Evolutionary conservation across 2,888 invertebrate genomes (phyloP), one percentile per base, ranked within the genome.

Genomic region (Acleris holmiana): DNA sequence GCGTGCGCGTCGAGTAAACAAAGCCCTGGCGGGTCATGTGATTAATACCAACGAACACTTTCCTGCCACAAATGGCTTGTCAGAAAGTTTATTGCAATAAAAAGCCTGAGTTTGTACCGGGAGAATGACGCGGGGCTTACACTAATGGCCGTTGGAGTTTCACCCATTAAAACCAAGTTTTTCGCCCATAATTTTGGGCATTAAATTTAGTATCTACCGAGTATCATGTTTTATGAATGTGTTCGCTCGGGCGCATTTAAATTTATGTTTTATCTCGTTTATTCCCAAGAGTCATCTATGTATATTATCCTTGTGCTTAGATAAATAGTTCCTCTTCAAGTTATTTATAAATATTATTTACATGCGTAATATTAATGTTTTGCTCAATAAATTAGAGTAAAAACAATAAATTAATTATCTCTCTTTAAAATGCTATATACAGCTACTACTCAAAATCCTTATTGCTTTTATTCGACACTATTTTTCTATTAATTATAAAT

Each of bases 11-110:
- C 75, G 71, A 76, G 74, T 79, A 83, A 83, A 80, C 82, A 82
- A 78, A 80, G 77, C 77, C 77, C 82, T 82, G 82, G 77, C 78
- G 81, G 83, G 80, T 80, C 81, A 83, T 82, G 82, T 87, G 86
- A 89, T 89, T 89, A 87, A 88, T 89, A 85, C 83, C 74, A 82
- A 79, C 79, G 83, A 85, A 88, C 85, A 87, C 85, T 88, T 83
- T 80, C 80, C 82, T 81, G 78, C 81, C 86, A 85, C 86, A 89
- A 89, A 89, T 85, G 85, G 87, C 83, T 84, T 86, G 86, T 88
- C 89, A 89, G 83, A 86, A 88, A 89, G 84, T 89, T 90, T 88
- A 88, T 88, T 86, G 88, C 89, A 84, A 86, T 87, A 89, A 90
- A 89, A 89, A 88, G 83, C 83, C 77, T 75, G 82, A 84, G 81